Base-by-base conservation (phyloP, 2,113 vertebrate species). In the Anseranas semipalmata region DNA sequence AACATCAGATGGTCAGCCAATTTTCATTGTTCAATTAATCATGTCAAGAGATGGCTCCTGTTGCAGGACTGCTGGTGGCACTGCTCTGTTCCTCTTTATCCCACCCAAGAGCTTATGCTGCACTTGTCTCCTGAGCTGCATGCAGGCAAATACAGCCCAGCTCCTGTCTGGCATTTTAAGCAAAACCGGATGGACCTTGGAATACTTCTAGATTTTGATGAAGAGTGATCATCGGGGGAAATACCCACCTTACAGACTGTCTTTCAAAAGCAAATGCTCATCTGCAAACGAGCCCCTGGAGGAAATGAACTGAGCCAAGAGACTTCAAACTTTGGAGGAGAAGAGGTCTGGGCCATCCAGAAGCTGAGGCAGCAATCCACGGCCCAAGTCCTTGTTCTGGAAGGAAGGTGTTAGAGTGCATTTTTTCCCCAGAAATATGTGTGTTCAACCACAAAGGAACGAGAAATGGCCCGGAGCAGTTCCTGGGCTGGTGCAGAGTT, bases 321-420 rank as follows among this genome's bases (percentile, higher is more conserved):
- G 43, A 68, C 84, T 93, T 85, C 45, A 65, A 5, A 9, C 55
- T 55, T 55, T 74, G 90, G 91, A 95, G 67, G n/a, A 35, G 50
- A 85, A 66, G 53, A 93, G 50, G 33, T 20, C 19, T 32, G 12
- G 59, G 81, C n/a, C 67, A 85, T 94, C 81, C 87, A 95, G 85
- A 93, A 94, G 93, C 96, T 95, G 95, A 96, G 6, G 1, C 85
- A 96, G 93, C 96, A 94, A 73, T 73, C 45, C 62, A 55, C 8
- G 60, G 53, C 85, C 78, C 67, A 73, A 85, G n/a, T 62, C n/a
- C 81, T 94, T 78, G 7, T 70, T 87, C 70, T 55, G 50, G 17
- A 46, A 96, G 67, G 90, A 96, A 95, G 95, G 95, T 96, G 96
- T 91, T 91, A 87, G 70, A 78, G 32, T 48, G 87, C 66, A 83